These are phyloP conservation scores for Ispidina picta DNA, from an alignment of 2,797 vertebrate genomes.

Conservation along the genomic window DNA sequence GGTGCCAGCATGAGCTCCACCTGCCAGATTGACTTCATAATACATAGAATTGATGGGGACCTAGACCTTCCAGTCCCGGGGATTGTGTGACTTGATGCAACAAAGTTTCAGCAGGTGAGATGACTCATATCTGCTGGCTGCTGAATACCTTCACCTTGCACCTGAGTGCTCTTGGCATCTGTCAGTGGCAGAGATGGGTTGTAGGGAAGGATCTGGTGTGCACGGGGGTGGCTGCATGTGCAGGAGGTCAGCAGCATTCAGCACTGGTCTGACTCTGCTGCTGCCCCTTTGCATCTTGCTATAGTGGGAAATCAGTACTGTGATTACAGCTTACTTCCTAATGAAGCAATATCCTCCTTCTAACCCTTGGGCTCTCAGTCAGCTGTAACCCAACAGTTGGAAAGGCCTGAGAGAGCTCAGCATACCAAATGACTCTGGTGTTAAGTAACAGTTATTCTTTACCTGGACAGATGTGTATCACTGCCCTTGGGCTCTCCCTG, in stretches of 20 bases:
- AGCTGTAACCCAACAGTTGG: neutral
- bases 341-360: too few relatives aligned
- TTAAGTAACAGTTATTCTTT: accelerated
- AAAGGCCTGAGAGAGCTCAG: neutral
- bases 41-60: neutral
- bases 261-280: accelerated
- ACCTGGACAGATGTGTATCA: neutral
- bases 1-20: neutral
- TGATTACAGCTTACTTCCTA: neutral
- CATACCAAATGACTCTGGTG: neutral
- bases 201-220: neutral
- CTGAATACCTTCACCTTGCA: neutral
- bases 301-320: neutral
- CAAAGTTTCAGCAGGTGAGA: neutral
- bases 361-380: neutral
- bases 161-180: accelerated
- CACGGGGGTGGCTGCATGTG: neutral
- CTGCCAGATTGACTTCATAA: neutral
- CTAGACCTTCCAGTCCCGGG: neutral
- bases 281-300: neutral
- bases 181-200: neutral
- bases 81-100: neutral
- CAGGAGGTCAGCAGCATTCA: neutral
- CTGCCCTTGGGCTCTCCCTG: neutral
- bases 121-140: neutral